Evolutionary conservation across 2,113 vertebrate species (phyloP), one percentile per base, ranked within the genome.

Genomic region (Myocastor coypus): DNA sequence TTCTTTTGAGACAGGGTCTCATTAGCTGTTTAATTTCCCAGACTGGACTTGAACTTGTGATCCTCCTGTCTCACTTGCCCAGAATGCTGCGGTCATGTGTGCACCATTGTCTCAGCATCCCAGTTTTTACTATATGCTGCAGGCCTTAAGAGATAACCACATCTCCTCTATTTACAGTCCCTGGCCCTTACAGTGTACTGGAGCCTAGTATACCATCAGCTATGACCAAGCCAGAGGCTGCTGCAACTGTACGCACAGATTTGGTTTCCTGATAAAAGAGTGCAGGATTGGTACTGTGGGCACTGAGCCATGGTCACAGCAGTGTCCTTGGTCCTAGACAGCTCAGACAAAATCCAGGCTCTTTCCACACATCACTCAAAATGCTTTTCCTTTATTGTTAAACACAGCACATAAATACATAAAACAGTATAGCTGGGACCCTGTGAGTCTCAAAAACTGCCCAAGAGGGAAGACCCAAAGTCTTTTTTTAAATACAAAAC

Each of bases 311-410:
- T 40, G 75, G 46, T 0, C 46, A n/a, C 8, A 50, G 55, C 22
- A 28, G 19, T 59, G 93, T 91, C 28, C 2, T 78, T 59, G 17
- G 77, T 66, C 52, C 30, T 46, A 81, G 37, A 94, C 91, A 40
- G 75, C 22, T 78, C 52, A 71, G 40, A 77, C 40, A 32, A 3
- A 83, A 63, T n/a, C 30, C 24, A 40, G 52, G 37, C 20, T 82
- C 61, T 92, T 69, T 63, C 34, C 85, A 89, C 28, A 93, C 0
- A 85, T 32, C 85, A 97, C 75, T 69, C 87, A 84, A 91, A 91
- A 26, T 92, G 77, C 14, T 84, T 32, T 91, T 96, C 86, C 96
- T 97, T 97, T 98, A 97, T 97, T 97, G 32, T 90, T 89, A 96
- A 46, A 96, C 59, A 91, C n/a, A 80, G 83, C 85, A 32, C 93